These are phyloP conservation scores for Ceratotherium simum DNA, from an alignment of 2,113 vertebrate genomes.

Conservation along the genomic window DNA sequence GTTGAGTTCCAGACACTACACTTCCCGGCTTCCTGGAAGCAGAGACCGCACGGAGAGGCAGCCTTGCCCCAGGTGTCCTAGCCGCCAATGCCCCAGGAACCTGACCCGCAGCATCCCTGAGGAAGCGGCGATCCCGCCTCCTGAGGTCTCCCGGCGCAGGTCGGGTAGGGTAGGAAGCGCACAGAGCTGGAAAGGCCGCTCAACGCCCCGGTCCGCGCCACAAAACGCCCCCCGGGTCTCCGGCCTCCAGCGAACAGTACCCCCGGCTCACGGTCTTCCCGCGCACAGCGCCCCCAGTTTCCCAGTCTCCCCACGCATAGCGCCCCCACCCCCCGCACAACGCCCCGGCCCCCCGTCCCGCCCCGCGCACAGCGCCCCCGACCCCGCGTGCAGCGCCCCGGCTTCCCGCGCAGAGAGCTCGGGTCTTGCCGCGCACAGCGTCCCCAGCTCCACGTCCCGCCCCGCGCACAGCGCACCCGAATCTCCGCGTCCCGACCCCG, in stretches of 20 bases:
- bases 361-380: background rate
- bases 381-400: background rate
- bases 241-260: background rate
- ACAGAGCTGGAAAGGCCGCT: background rate
- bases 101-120: background rate
- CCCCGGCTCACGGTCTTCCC: no score
- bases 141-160: accelerated
- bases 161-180: background rate
- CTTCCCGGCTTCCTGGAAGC: background rate
- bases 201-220: background rate
- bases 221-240: no score
- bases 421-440: background rate
- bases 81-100: background rate
- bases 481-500: no score
- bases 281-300: no score
- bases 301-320: background rate
- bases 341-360: background rate
- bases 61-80: background rate
- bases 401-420: background rate
- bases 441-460: background rate
- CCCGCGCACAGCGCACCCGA: no score
- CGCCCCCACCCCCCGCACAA: background rate
- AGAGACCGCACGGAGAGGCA: background rate
- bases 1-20: background rate
- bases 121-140: background rate